These are phyloP conservation scores for Aleadryas rufinucha DNA, from an alignment of 2,113 vertebrate species.

Conservation along the genomic window DNA sequence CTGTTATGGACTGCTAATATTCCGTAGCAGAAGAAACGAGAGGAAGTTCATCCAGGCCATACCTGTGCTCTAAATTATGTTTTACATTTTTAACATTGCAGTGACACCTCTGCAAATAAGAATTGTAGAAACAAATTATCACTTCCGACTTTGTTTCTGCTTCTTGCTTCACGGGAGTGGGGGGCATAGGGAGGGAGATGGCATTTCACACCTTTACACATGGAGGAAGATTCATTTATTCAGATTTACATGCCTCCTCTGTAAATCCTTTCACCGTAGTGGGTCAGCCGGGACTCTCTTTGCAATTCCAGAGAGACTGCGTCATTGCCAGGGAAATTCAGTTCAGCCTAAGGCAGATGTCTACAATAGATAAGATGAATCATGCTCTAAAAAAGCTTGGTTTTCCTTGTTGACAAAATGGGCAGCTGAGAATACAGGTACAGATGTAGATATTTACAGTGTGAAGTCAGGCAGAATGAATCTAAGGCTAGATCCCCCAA, in stretches of 20 bases:
- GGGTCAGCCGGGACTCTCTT: not conserved
- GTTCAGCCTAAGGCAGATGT: not conserved
- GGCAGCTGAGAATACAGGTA: not conserved
- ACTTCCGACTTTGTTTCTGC: not conserved
- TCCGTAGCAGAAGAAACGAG: not conserved
- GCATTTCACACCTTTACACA: not conserved
- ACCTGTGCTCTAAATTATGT: not conserved
- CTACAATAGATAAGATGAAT: not conserved
- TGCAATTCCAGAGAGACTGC: not conserved
- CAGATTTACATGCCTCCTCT: not conserved
- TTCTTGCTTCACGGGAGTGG: not conserved
- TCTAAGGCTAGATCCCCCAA: not conserved
- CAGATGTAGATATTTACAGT: not conserved
- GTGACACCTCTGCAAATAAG: not conserved
- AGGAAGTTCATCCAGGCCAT: not conserved
- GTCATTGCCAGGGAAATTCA: not conserved
- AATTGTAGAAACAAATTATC: not conserved
- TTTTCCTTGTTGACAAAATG: not conserved
- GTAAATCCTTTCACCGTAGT: not conserved
- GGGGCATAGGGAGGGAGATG: fast-evolving
- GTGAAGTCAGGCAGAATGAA: not conserved
- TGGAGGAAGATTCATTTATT: not conserved
- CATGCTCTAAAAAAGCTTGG: not conserved
- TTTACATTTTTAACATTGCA: not conserved
- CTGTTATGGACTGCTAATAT: not conserved